Percentiles rank a stretch among this genome's conserved stretches.
Evolutionary conservation across 2,797 vertebrate genomes (phyloP).

Genomic region (Syndactyla subalaris): DNA sequence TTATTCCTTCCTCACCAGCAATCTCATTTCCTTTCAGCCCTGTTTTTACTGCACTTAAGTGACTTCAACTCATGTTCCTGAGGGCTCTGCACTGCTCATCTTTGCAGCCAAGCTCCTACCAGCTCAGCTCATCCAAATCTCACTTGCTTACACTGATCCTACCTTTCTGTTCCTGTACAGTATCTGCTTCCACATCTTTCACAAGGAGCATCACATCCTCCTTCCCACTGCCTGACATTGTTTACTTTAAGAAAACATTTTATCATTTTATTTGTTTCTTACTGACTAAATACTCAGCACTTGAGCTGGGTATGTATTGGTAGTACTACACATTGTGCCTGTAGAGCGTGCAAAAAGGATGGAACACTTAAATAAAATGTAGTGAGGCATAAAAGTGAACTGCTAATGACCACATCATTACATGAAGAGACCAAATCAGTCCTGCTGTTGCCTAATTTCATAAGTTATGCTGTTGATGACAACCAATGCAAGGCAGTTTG

Average conservation of each 20-base stretch:
- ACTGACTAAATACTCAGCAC: neutral
- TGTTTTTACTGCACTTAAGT: neutral
- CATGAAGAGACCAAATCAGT: neutral
- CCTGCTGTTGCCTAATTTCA: neutral
- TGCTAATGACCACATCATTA: neutral
- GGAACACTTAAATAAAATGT: neutral
- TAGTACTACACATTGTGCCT: fast-evolving
- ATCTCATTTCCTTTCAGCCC: neutral
- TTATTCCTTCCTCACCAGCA: neutral
- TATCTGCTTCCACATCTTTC: neutral
- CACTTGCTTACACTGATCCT: neutral
- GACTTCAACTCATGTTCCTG: neutral
- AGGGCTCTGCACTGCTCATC: neutral
- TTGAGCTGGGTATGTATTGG: neutral
- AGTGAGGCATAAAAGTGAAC: neutral
- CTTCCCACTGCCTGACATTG: neutral
- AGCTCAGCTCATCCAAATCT: neutral
- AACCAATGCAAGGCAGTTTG: neutral
- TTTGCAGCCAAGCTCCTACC: neutral
- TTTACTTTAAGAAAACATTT: neutral
- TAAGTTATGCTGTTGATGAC: neutral
- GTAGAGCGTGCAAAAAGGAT: neutral
- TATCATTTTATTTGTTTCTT: neutral
- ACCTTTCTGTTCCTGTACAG: neutral
- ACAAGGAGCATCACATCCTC: neutral